Evolutionary conservation across 2,797 vertebrate genomes (phyloP), one percentile per base, ranked within the genome.

Genomic region (Anabas testudineus): DNA sequence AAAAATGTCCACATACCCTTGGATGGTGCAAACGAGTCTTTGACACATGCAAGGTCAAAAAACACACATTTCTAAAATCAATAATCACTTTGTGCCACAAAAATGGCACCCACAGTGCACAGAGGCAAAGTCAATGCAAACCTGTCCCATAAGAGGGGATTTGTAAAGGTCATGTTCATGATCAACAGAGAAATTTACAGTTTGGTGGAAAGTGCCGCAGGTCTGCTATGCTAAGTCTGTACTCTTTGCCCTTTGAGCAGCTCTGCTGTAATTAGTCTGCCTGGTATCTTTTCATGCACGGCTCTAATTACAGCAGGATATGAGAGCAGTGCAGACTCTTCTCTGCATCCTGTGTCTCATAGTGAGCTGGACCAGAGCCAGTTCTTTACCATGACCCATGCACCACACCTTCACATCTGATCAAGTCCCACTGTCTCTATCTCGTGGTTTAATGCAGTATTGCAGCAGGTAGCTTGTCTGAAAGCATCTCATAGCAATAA

Each of bases 361-460:
- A 3, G 49, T 7, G 55, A 61, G 36, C 37, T 78, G 76, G 59
- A 68, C 62, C 51, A 10, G 36, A 45, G 30, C 69, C 82, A 81
- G 64, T 73, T 67, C 19, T 39, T 24, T 10, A 64, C 51, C 56
- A 39, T 82, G 73, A 86, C 70, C 79, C 64, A 16, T 16, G 37
- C 62, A 13, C 71, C 69, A 71, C 82, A 70, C 80, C 80, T 71
- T 62, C 22, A 19, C 30, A 60, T 51, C 49, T 56, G 32, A 10
- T 9, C 13, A 43, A 73, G 75, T 64, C 69, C 51, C 68, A 30
- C 34, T 87, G 84, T 81, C 77, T 87, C 88, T 73, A 74, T 82
- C 81, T 82, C 68, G 80, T 84, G 84, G 88, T 78, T 82, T 42
- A 5, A 60, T 49, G 42, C 59, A 76, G 76, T 67, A 85, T 64